Percentiles rank a stretch among this genome's conserved stretches.
These are phyloP conservation scores for Microctonus brassicae DNA, from an alignment of 2,888 invertebrate genomes.

Conservation along the genomic window DNA sequence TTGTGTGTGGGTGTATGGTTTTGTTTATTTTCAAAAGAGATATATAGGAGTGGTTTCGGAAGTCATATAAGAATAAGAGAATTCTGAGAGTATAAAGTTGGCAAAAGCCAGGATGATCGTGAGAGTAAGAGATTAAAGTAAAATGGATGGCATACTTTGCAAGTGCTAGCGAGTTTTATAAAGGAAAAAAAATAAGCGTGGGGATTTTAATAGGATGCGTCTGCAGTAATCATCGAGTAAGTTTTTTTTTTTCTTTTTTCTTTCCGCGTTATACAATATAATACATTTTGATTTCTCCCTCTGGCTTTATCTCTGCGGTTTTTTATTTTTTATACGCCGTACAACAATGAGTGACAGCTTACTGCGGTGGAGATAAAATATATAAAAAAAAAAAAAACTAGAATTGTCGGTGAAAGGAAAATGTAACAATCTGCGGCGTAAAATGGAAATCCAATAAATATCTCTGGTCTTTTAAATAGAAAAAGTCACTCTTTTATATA, in stretches of 20 bases:
- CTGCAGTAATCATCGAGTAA: slow-evolving; percentile 4
- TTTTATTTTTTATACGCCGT: neutral
- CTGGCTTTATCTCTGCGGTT: neutral
- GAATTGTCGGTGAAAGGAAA: neutral
- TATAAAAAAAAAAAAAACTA: neutral
- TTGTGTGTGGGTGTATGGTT: neutral
- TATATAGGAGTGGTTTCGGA: neutral
- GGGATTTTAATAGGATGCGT: slow-evolving; percentile 27
- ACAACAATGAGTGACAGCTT: neutral
- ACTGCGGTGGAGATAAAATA: neutral
- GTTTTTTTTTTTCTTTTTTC: neutral
- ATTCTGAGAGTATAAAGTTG: neutral
- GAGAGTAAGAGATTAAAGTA: slow-evolving; percentile 22
- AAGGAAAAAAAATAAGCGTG: neutral
- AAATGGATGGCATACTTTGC: slow-evolving; percentile 4
- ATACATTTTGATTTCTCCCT: neutral
- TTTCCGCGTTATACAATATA: neutral
- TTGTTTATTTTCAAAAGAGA: neutral
- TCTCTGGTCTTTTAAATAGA: neutral
- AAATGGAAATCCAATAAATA: slow-evolving; percentile 14
- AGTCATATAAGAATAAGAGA: neutral
- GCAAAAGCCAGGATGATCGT: neutral
- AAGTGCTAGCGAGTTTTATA: neutral
- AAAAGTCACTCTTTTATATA: neutral
- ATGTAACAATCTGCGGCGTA: neutral